phyloP scores from a whole-genome alignment of 1,140 invertebrate genomes.

The Palaemon carinicauda region DNA sequence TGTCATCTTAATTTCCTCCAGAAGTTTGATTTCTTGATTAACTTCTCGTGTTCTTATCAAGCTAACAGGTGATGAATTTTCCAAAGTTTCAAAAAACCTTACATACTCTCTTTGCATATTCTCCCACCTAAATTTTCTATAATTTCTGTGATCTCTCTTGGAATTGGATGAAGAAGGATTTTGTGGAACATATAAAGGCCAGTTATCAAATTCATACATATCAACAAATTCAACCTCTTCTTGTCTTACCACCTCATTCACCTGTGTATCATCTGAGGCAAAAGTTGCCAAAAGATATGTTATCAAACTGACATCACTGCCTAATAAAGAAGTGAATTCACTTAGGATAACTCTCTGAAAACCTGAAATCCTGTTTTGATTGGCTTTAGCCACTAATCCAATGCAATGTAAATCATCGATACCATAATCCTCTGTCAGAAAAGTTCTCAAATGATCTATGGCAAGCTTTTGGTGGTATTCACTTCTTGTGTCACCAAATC shows the following conservation, averaged over 20 bases:
- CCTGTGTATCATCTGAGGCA: constrained; percentile 36
- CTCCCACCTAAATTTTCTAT: constrained; percentile 21
- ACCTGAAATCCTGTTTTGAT: constrained; percentile 30
- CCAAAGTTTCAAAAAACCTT: constrained; percentile 4
- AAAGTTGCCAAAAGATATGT: constrained; percentile 45
- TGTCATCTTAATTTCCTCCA: constrained; percentile 14
- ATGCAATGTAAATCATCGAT: constrained; percentile 43
- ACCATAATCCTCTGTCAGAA: constrained; percentile 32
- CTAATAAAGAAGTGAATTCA: constrained; percentile 30
- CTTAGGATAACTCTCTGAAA: constrained; percentile 26
- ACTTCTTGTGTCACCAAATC: constrained; percentile 39
- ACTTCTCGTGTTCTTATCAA: not conserved
- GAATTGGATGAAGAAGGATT: not conserved
- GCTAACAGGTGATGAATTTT: constrained; percentile 22
- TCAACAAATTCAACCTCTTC: constrained; percentile 27
- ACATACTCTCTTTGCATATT: constrained; percentile 31
- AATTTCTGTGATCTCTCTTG: not conserved
- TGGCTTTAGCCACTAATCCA: constrained; percentile 38
- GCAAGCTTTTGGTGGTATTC: constrained; percentile 7
- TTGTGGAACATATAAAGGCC: constrained; percentile 14
- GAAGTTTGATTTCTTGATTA: constrained; percentile 32
- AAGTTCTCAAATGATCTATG: not conserved
- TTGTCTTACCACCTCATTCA: constrained; percentile 32
- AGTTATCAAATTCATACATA: constrained; percentile 48
- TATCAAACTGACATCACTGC: constrained; percentile 35